phyloP scores from a whole-genome alignment of 35 echinoderm and acorn worm species.

The Acanthaster planci region DNA sequence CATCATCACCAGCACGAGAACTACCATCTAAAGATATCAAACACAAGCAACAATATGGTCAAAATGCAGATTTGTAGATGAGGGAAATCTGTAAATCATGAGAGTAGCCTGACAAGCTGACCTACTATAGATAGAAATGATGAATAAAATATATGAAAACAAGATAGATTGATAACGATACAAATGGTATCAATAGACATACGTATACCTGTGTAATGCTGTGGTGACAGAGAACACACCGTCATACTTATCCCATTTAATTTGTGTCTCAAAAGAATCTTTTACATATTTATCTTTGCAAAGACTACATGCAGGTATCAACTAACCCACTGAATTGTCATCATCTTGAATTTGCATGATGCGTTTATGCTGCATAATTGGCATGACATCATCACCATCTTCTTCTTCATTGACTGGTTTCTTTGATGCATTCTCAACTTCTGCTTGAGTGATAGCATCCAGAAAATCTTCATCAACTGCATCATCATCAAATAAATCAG shows the following conservation, averaged over 20 bases:
- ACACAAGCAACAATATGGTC: neutral
- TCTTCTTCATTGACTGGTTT: slow-evolving; percentile 11
- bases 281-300: too few relatives aligned
- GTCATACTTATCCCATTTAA: too few relatives aligned
- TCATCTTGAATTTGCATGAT: slow-evolving; percentile 54
- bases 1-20: slow-evolving; percentile 55
- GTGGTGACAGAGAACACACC: too few relatives aligned
- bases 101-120: too few relatives aligned
- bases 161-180: too few relatives aligned
- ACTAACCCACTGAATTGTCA: slow-evolving; percentile 62
- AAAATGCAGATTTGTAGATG: too few relatives aligned
- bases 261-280: too few relatives aligned
- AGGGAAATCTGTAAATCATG: too few relatives aligned
- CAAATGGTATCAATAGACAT: too few relatives aligned
- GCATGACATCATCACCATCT: slow-evolving; percentile 52
- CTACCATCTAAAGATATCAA: slow-evolving; percentile 62
- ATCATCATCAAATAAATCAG: slow-evolving; percentile 84
- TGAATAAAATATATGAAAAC: too few relatives aligned
- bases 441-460: slow-evolving; percentile 71
- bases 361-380: slow-evolving; percentile 42
- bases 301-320: neutral
- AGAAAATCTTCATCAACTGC: slow-evolving; percentile 87
- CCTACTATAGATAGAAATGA: too few relatives aligned
- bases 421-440: neutral
- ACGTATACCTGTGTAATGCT: too few relatives aligned